Conservation (phyloP, 2,797 vertebrate genomes). For the Enteromius trimaculatus region DNA sequence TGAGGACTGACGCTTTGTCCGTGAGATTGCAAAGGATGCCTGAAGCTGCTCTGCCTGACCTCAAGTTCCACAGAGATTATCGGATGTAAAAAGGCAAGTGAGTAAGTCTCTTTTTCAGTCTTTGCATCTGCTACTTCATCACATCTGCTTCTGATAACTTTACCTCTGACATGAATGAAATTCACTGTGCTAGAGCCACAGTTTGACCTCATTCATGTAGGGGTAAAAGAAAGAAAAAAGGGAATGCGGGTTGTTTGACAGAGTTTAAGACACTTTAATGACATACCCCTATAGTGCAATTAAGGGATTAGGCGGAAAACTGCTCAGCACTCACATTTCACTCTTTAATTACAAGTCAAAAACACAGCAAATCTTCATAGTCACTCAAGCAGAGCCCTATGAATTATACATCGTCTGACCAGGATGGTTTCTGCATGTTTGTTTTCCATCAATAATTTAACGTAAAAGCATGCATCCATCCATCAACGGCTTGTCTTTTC, state of each 20-base stretch:
- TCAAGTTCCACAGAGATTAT: conserved; percentile 9
- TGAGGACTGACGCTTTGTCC: neutral
- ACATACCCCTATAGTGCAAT: conserved; percentile 54
- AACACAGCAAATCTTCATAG: conserved; percentile 53
- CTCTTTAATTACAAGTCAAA: conserved; percentile 61
- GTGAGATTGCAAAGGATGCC: conserved; percentile 4
- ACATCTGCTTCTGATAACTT: conserved; percentile 61
- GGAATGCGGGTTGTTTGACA: conserved; percentile 52
- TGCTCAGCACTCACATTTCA: conserved; percentile 50
- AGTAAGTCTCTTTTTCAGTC: conserved; percentile 26
- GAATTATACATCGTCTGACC: conserved; percentile 64
- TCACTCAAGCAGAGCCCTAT: conserved; percentile 41
- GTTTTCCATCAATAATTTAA: conserved; percentile 63
- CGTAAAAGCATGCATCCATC: conserved; percentile 57
- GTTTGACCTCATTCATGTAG: conserved; percentile 50
- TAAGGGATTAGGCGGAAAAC: conserved; percentile 63
- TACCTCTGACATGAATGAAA: conserved; percentile 60
- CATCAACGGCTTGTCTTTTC: conserved; percentile 43
- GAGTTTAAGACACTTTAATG: conserved; percentile 59
- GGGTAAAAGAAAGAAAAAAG: conserved; percentile 15
- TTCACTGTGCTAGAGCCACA: conserved; percentile 44
- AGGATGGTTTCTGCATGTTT: conserved; percentile 58
- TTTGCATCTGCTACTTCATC: conserved; percentile 19
- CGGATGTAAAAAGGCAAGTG: conserved; percentile 21
- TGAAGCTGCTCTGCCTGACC: neutral